Percentiles rank a stretch among this genome's conserved stretches.
phyloP scores from a whole-genome alignment of 1,140 invertebrate species.

The Drosophila subpulchrella region DNA sequence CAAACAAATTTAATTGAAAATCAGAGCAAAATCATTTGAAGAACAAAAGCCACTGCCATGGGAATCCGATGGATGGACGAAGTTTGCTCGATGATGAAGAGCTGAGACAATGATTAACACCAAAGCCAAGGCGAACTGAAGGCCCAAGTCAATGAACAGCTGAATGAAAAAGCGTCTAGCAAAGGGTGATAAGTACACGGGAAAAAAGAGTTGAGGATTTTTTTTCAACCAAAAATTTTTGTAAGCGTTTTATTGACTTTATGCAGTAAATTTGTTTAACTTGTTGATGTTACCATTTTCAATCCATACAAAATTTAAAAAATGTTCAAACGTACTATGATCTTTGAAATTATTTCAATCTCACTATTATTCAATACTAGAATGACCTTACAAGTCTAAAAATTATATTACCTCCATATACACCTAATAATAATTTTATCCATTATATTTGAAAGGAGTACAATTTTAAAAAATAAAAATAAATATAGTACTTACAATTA shows the following conservation, averaged over 20 bases:
- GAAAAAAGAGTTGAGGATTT: not conserved
- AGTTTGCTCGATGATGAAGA: slow-evolving; percentile 32
- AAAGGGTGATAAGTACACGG: slow-evolving; percentile 5
- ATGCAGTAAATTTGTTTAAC: not conserved
- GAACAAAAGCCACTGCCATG: slow-evolving; percentile 32
- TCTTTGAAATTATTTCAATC: too few species aligned
- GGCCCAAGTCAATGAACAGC: slow-evolving; percentile 16
- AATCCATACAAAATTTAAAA: too few species aligned
- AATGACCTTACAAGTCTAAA: too few species aligned
- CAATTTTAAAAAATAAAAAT: too few species aligned
- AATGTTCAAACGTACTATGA: too few species aligned
- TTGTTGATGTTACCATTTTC: too few species aligned
- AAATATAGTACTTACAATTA: too few species aligned
- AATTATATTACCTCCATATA: too few species aligned
- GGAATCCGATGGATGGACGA: slow-evolving; percentile 42
- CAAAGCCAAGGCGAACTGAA: slow-evolving; percentile 27
- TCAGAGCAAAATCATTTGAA: slow-evolving; percentile 60
- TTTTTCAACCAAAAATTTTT: not conserved
- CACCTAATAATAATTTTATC: too few species aligned
- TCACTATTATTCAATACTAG: too few species aligned
- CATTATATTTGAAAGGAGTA: too few species aligned
- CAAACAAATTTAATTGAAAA: slow-evolving; percentile 73
- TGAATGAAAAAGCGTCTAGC: not conserved
- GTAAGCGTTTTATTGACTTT: not conserved
- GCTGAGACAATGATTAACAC: slow-evolving; percentile 36